A percentile compares a stretch with the other conserved stretches of the same genome.
These are phyloP conservation scores for Psittacus erithacus DNA, from an alignment of 2,113 vertebrate genomes.

Conservation along the genomic window DNA sequence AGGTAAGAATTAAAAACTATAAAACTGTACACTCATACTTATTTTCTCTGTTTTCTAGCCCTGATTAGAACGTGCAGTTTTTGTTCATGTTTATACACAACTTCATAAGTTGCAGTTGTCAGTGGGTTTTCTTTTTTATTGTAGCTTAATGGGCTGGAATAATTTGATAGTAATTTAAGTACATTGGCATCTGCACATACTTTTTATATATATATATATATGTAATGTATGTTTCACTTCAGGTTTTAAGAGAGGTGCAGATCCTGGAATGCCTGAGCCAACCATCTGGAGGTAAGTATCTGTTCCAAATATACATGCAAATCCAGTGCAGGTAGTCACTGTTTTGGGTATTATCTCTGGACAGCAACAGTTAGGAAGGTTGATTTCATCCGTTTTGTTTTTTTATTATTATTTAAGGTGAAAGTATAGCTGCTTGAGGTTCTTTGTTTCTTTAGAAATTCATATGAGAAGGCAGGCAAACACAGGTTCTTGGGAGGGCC, in stretches of 20 bases:
- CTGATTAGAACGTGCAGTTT: neutral
- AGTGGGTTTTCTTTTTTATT: neutral
- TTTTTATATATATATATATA: neutral
- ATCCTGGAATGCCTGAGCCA: conserved; percentile 97
- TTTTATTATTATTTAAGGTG: neutral
- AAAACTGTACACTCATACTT: neutral
- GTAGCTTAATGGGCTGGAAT: neutral
- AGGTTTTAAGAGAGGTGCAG: conserved; percentile 97
- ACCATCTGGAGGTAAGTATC: conserved; percentile 86
- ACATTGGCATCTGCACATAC: neutral
- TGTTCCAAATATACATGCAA: neutral
- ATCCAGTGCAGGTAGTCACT: neutral
- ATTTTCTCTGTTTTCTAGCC: neutral
- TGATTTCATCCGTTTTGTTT: neutral
- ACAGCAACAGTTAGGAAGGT: neutral
- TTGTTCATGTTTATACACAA: neutral
- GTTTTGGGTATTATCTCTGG: neutral
- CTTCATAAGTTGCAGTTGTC: neutral
- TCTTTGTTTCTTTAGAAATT: neutral
- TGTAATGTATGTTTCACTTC: conserved; percentile 28
- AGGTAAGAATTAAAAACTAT: neutral
- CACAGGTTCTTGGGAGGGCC: neutral
- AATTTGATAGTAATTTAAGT: neutral
- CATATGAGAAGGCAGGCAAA: neutral
- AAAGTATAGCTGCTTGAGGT: neutral